Base-by-base conservation (phyloP, 2,797 vertebrate genomes). In the Glossophaga mutica region DNA sequence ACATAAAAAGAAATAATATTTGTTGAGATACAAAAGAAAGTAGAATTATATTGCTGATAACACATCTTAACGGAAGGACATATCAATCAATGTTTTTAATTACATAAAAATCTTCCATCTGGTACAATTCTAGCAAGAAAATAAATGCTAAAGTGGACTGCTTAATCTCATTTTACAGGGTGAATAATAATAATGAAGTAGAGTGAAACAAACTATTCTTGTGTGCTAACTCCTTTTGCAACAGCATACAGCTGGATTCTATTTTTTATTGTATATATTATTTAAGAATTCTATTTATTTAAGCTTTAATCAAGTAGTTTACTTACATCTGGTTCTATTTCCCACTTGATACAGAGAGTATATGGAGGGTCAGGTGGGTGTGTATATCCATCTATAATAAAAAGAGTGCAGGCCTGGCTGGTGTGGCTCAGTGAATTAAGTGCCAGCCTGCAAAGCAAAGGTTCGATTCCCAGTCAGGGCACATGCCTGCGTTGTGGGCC, bases 81-180 rank as follows among this genome's bases (percentile, higher is more conserved):
- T 96, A 97, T 29, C 67, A 85, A 89, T 83, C 88, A 94, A 3
- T 94, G 95, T 95, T 96, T 97, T 94, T 95, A 97, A 71, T 98
- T 97, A 95, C 42, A 94, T 7, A 73, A 87, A 94, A 95, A 85
- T 97, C 76, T 97, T 92, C 89, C 95, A 97, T 97, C 88, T 96
- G 96, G 89, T 94, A 87, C 29, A 90, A 94, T 97, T 97, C 87
- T 97, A 95, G 90, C 92, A 97, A 94, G 91, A 95, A 97, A 96
- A 97, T 94, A 97, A 97, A 96, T 96, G 97, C 32, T 71, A 89
- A 95, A 90, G 85, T 95, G 65, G 85, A 96, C 82, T 89, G 90
- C 44, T 71, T 88, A 97, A 83, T 86, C 86, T 95, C 85, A 89
- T 92, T 97, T 97, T 91, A 96, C 67, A 90, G 79, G 76, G 52